Conservation (phyloP, 2,888 invertebrate species). For the Blastobasis adustella region DNA sequence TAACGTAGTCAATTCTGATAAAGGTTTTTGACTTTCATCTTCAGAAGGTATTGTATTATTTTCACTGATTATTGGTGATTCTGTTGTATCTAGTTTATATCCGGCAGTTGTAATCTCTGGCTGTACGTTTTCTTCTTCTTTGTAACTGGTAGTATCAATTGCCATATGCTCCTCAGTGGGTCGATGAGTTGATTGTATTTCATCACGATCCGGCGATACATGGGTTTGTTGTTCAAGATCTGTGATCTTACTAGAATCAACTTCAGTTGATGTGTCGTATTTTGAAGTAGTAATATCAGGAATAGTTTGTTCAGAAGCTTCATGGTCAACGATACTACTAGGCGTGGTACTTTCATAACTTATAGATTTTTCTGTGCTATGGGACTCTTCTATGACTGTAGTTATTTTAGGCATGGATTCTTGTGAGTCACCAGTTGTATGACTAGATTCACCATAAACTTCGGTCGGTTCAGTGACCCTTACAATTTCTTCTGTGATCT, state of each 20-base stretch:
- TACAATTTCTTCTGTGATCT: no score
- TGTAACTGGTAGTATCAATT: no score
- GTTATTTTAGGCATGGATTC: slow-evolving; percentile 6
- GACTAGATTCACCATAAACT: no score
- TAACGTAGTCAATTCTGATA: neutral
- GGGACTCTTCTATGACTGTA: slow-evolving; percentile 17
- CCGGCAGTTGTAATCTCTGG: slow-evolving; percentile 1
- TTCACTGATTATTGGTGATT: neutral
- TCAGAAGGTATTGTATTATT: neutral
- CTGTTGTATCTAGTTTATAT: slow-evolving; percentile 8
- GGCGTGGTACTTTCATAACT: neutral
- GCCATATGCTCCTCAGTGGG: no score
- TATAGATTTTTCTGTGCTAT: slow-evolving; percentile 16
- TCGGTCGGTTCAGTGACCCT: no score
- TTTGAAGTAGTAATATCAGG: neutral
- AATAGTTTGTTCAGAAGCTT: neutral
- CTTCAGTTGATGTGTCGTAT: neutral
- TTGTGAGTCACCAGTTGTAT: no score
- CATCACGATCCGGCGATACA: no score
- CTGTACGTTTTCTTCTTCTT: no score
- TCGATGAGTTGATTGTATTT: no score
- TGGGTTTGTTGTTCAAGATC: neutral
- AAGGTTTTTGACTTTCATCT: neutral
- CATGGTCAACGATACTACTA: neutral
- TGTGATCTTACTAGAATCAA: neutral